These are phyloP conservation scores for Orthosia gracilis DNA, from an alignment of 2,888 invertebrate genomes.

Conservation along the genomic window DNA sequence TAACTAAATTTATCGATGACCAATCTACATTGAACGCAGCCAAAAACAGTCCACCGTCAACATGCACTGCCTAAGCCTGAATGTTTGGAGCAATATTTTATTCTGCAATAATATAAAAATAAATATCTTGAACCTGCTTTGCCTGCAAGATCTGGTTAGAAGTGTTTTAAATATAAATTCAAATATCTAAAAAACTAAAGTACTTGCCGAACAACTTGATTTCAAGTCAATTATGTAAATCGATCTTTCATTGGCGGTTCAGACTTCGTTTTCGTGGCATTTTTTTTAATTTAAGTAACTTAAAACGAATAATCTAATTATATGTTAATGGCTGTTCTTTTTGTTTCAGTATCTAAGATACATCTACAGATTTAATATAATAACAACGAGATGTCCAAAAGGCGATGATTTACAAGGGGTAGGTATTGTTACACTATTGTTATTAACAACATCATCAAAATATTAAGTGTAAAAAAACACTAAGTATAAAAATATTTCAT, in stretches of 20 bases:
- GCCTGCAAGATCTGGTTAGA: not conserved
- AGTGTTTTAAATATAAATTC: not conserved
- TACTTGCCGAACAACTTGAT: no score
- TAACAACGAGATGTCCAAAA: constrained; percentile 82
- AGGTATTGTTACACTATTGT: constrained; percentile 24
- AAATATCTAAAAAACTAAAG: no score
- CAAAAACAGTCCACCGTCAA: not conserved
- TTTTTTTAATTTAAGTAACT: no score
- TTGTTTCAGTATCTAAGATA: constrained; percentile 86
- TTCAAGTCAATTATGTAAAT: no score
- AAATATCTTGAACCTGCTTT: no score
- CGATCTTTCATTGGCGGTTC: no score
- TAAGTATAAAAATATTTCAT: not conserved
- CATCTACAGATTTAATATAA: constrained; percentile 79
- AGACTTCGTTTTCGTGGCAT: no score
- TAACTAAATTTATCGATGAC: not conserved
- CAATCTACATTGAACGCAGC: not conserved
- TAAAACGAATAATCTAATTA: not conserved
- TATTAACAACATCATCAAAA: not conserved
- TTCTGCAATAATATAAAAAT: no score
- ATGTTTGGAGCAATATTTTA: no score
- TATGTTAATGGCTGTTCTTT: not conserved
- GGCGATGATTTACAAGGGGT: constrained; percentile 79
- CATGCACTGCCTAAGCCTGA: not conserved
- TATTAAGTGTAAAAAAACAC: not conserved